A percentile compares a stretch with the other conserved stretches of the same genome.
phyloP scores from a whole-genome alignment of 2,113 vertebrate species.

The Otolemur garnettii region DNA sequence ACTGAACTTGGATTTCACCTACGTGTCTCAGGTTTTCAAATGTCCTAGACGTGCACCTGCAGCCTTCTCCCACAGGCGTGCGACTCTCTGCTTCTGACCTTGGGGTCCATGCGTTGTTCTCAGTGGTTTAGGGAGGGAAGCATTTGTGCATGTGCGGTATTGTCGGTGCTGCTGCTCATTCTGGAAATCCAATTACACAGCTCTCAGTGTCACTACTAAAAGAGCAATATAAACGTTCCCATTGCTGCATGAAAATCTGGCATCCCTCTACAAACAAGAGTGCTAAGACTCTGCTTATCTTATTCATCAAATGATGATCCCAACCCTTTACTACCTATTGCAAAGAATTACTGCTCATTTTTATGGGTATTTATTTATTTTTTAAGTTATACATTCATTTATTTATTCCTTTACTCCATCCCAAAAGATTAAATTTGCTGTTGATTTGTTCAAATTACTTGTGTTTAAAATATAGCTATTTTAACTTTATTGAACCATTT shows the following conservation, averaged over 20 bases:
- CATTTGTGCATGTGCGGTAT: no score
- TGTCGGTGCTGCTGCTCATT: not conserved
- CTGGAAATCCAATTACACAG: not conserved
- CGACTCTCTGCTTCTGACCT: not conserved
- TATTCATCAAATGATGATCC: not conserved
- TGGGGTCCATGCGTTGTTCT: not conserved
- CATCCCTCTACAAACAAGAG: no score
- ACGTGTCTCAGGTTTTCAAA: not conserved
- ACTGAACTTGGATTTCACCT: not conserved
- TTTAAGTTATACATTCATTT: not conserved
- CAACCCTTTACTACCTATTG: no score
- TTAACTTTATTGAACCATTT: not conserved
- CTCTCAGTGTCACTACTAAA: not conserved
- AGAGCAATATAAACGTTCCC: not conserved
- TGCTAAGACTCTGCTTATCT: not conserved
- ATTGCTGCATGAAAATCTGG: not conserved
- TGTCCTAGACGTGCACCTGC: not conserved
- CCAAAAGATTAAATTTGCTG: conserved; percentile 1
- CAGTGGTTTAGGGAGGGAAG: not conserved
- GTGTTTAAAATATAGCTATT: conserved; percentile 36
- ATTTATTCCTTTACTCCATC: not conserved
- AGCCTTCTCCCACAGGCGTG: not conserved
- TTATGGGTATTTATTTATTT: not conserved
- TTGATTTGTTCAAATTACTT: not conserved
- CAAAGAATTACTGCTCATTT: not conserved